phyloP scores from a whole-genome alignment of 2,888 invertebrate genomes.

The Luffia ferchaultella region DNA sequence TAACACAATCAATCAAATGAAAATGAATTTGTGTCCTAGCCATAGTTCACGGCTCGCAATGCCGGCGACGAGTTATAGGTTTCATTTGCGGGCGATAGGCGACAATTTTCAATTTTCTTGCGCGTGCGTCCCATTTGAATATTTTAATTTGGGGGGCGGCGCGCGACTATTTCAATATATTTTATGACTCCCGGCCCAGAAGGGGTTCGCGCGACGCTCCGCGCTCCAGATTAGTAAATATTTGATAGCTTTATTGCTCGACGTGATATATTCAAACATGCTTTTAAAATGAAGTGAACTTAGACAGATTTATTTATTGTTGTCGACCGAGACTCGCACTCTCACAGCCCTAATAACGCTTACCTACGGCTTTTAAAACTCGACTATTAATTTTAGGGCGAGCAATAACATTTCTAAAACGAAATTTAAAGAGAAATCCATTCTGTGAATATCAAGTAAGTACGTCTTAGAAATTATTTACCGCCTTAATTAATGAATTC shows the following conservation, averaged over 20 bases:
- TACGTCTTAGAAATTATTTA: too few species aligned
- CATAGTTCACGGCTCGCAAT: conserved; percentile 27
- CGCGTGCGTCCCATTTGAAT: conserved; percentile 68
- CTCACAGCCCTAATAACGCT: neutral
- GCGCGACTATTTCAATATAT: conserved; percentile 65
- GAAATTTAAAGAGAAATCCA: too few species aligned
- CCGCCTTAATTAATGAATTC: too few species aligned
- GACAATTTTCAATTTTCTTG: conserved; percentile 68
- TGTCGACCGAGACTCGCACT: neutral
- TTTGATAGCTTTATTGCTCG: conserved; percentile 65
- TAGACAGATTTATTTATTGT: conserved; percentile 20
- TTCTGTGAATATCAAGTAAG: too few species aligned
- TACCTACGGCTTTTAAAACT: too few species aligned
- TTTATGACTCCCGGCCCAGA: conserved; percentile 61
- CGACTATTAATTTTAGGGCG: too few species aligned
- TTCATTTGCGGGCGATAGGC: conserved; percentile 67
- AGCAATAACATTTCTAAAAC: too few species aligned
- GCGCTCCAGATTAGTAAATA: conserved; percentile 65
- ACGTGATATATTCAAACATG: conserved; percentile 55
- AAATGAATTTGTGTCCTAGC: too few species aligned
- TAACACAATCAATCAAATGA: too few species aligned
- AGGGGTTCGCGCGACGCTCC: conserved; percentile 56
- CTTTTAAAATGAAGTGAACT: conserved; percentile 41
- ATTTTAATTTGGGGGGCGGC: conserved; percentile 67
- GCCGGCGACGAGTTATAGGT: conserved; percentile 62